Conservation (phyloP, 2,797 vertebrate species). For the Melanotaenia pygmaea region DNA sequence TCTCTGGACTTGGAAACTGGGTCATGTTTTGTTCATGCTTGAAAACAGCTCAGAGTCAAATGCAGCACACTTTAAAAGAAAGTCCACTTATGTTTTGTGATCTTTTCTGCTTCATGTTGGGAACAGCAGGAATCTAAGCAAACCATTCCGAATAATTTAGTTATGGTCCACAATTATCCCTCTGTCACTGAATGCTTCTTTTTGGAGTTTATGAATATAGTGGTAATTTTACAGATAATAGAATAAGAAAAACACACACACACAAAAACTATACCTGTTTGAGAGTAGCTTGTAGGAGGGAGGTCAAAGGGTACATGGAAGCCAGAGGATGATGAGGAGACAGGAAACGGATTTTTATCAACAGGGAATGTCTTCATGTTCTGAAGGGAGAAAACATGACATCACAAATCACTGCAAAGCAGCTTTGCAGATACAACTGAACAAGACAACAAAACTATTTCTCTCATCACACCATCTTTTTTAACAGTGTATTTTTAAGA, state of each 20-base stretch:
- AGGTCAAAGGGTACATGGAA: conserved; percentile 86
- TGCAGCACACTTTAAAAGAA: neutral
- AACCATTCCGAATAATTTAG: neutral
- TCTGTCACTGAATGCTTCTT: no score
- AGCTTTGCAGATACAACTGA: neutral
- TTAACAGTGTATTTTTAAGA: neutral
- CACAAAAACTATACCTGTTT: conserved; percentile 71
- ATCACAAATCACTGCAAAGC: neutral
- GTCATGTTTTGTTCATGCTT: neutral
- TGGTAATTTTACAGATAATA: neutral
- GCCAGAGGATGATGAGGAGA: conserved; percentile 67
- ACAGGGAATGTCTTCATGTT: conserved; percentile 81
- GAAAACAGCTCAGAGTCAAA: neutral
- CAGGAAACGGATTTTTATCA: conserved; percentile 77
- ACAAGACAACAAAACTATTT: rapidly evolving
- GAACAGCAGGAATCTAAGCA: neutral
- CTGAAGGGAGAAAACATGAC: conserved; percentile 55
- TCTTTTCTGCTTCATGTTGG: neutral
- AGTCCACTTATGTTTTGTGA: neutral
- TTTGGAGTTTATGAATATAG: no score
- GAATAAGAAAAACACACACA: neutral
- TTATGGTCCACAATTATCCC: no score
- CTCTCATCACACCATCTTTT: neutral
- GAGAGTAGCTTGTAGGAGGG: conserved; percentile 78
- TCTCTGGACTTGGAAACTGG: neutral